Evolutionary conservation across 2,888 invertebrate species (phyloP).

Genomic region (Zygaena filipendulae): DNA sequence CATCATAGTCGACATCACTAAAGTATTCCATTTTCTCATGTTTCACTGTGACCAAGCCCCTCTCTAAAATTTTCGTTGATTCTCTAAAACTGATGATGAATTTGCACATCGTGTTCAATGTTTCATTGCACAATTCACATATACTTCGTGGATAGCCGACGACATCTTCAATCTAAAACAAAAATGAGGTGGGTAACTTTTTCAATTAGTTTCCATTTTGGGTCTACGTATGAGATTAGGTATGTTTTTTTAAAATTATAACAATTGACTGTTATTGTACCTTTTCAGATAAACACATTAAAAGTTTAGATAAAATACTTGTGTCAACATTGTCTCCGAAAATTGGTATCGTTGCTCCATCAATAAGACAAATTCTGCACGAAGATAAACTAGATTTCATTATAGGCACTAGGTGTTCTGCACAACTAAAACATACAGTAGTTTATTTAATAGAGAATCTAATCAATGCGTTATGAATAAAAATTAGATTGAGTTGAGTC

Average conservation of each 20-base stretch:
- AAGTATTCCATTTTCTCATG: constrained; percentile 25
- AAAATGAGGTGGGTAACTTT: constrained; percentile 5
- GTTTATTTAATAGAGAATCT: no score
- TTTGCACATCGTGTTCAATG: constrained; percentile 28
- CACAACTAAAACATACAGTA: no score
- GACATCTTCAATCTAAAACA: constrained; percentile 30
- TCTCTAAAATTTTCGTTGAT: constrained; percentile 32
- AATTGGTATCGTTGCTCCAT: constrained; percentile 37
- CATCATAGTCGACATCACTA: constrained; percentile 16
- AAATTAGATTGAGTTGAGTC: no score
- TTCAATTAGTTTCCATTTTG: no score
- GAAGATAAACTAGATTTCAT: constrained; percentile 15
- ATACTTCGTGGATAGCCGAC: constrained; percentile 45
- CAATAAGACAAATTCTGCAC: constrained; percentile 47
- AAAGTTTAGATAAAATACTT: constrained; percentile 30
- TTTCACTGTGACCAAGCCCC: constrained; percentile 29
- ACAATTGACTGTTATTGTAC: no score
- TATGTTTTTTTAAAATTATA: no score
- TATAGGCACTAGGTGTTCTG: neutral
- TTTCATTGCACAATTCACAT: constrained; percentile 35
- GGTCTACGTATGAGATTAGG: no score
- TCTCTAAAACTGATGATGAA: constrained; percentile 43
- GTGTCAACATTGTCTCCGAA: constrained; percentile 29
- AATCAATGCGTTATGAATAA: no score
- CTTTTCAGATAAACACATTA: constrained; percentile 38